A percentile compares a stretch with the other conserved stretches of the same genome.
Conservation (phyloP, 1,140 invertebrate genomes). For the Nephila pilipes region DNA sequence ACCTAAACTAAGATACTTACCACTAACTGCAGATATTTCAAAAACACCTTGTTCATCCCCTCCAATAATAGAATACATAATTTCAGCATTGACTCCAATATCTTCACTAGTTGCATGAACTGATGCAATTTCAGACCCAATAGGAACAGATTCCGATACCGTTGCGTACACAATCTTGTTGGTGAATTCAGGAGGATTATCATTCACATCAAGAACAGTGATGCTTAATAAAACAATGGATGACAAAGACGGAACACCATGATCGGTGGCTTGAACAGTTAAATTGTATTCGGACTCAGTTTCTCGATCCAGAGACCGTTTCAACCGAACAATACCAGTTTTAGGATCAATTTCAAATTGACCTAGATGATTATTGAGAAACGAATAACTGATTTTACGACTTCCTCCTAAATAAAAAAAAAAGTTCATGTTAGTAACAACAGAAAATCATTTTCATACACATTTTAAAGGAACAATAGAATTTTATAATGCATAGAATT, state of each 20-base stretch:
- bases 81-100: constrained; percentile 90
- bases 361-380: constrained; percentile 62
- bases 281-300: constrained; percentile 91
- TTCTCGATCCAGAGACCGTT: constrained; percentile 92
- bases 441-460: neutral
- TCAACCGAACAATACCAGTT: constrained; percentile 89
- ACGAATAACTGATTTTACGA: constrained; percentile 71
- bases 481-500: neutral
- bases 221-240: constrained; percentile 85
- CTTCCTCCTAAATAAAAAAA: constrained; percentile 57
- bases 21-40: constrained; percentile 47
- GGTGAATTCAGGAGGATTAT: constrained; percentile 95
- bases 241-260: constrained; percentile 87
- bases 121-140: constrained; percentile 88
- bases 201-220: constrained; percentile 91
- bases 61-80: constrained; percentile 87
- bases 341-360: constrained; percentile 78
- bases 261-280: constrained; percentile 89
- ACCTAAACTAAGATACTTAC: constrained; percentile 2
- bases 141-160: constrained; percentile 87
- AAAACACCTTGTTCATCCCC: constrained; percentile 71
- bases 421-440: neutral
- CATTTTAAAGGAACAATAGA: neutral
- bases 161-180: constrained; percentile 88
- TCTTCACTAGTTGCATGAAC: constrained; percentile 93